Evolutionary conservation across 2,888 invertebrate genomes (phyloP).

Genomic region (Balanococcus diminutus): DNA sequence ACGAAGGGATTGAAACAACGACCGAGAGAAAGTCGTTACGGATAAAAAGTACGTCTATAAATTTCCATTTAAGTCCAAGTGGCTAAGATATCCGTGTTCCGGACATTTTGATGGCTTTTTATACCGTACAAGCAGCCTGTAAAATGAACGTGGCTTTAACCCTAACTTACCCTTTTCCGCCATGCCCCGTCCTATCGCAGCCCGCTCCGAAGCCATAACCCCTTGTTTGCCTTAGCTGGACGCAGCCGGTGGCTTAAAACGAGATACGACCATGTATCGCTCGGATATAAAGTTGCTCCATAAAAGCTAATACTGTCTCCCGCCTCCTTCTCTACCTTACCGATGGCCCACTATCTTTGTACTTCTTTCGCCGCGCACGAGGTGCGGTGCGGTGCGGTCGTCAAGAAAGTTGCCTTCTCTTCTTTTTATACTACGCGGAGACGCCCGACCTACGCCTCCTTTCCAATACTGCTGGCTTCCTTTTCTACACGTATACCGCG

Average conservation of each 20-base stretch:
- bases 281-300: conserved; percentile 54
- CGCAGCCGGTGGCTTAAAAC: conserved; percentile 53
- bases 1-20: conserved; percentile 53
- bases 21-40: conserved; percentile 55
- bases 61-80: conserved; percentile 55
- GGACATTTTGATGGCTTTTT: conserved; percentile 55
- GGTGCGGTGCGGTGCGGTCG: background rate
- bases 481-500: background rate
- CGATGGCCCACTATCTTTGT: conserved; percentile 13
- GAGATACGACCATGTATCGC: conserved; percentile 50
- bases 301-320: conserved; percentile 50
- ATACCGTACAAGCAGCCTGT: conserved; percentile 44
- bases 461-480: background rate
- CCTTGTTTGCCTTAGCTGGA: conserved; percentile 53
- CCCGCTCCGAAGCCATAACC: conserved; percentile 39
- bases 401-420: conserved; percentile 3
- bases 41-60: conserved; percentile 55
- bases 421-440: background rate
- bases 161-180: conserved; percentile 44
- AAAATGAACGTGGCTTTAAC: conserved; percentile 53
- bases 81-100: conserved; percentile 55
- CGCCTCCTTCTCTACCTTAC: conserved; percentile 5
- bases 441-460: background rate
- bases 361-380: background rate
- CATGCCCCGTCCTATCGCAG: background rate